Conservation (phyloP, 2,888 invertebrate genomes). For the Leptinotarsa peninsularis region DNA sequence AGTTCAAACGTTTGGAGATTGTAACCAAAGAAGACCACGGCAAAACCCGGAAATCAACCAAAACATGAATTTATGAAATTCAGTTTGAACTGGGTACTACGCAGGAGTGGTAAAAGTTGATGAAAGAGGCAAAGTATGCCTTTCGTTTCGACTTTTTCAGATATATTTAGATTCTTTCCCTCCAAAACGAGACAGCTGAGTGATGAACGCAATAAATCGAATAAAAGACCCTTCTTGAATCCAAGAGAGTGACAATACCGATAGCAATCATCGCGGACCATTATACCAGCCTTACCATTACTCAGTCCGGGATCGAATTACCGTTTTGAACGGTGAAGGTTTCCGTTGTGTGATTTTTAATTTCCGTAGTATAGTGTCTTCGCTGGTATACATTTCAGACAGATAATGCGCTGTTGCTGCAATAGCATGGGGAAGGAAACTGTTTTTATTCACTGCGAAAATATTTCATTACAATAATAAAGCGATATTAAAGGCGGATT, state of each 20-base stretch:
- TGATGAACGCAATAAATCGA: slow-evolving; percentile 62
- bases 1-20: too few relatives aligned
- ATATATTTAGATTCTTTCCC: not conserved
- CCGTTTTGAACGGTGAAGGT: slow-evolving; percentile 46
- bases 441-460: too few relatives aligned
- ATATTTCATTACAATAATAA: too few relatives aligned
- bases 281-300: slow-evolving; percentile 43
- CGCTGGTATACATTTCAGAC: not conserved
- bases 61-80: too few relatives aligned
- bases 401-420: too few relatives aligned
- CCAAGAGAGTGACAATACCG: slow-evolving; percentile 43
- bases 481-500: too few relatives aligned
- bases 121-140: not conserved
- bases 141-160: not conserved
- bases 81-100: too few relatives aligned
- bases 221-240: slow-evolving; percentile 54
- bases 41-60: too few relatives aligned
- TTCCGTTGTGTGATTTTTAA: slow-evolving; percentile 62
- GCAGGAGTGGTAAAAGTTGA: too few relatives aligned
- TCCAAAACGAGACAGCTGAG: slow-evolving; percentile 56
- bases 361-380: slow-evolving; percentile 51
- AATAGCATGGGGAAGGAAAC: too few relatives aligned
- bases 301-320: slow-evolving; percentile 46
- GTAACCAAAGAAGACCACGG: too few relatives aligned
- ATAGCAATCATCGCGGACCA: slow-evolving; percentile 40